Evolutionary conservation across 2,888 invertebrate species (phyloP).

Genomic region (Drosophila subquinaria): DNA sequence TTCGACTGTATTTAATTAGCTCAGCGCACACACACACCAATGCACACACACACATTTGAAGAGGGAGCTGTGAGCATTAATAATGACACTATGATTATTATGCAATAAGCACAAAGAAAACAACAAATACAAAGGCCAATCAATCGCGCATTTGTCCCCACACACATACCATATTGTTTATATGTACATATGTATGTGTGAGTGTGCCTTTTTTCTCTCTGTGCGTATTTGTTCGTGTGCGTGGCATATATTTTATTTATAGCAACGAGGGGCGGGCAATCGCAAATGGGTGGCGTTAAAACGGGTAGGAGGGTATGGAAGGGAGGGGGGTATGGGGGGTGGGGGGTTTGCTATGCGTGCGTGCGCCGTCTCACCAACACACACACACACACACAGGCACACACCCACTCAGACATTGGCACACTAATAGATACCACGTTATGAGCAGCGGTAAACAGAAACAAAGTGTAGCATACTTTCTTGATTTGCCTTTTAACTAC

Average conservation of each 20-base stretch:
- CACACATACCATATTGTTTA: constrained; percentile 7
- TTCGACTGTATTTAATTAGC: constrained; percentile 30
- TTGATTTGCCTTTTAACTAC: constrained; percentile 59
- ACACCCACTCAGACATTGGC: neutral
- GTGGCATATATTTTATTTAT: constrained; percentile 70
- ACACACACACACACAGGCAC: neutral
- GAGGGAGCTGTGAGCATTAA: constrained; percentile 24
- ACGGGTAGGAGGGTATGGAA: neutral
- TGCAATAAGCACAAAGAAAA: constrained; percentile 49
- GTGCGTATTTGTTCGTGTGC: neutral
- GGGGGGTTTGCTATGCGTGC: constrained; percentile 7
- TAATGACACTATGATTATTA: constrained; percentile 57
- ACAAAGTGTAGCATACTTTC: constrained; percentile 69
- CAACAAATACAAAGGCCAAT: constrained; percentile 52
- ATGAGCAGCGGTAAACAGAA: constrained; percentile 20
- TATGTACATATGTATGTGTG: constrained; percentile 3
- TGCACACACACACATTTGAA: neutral
- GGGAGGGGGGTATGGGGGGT: neutral
- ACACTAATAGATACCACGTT: constrained; percentile 13
- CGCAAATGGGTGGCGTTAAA: constrained; percentile 12
- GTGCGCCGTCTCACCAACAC: constrained; percentile 24
- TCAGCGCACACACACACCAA: constrained; percentile 5
- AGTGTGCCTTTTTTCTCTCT: neutral
- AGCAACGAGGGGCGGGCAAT: constrained; percentile 69
- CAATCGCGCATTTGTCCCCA: constrained; percentile 65